Evolutionary conservation across 2,888 invertebrate species (phyloP), one percentile per base, ranked within the genome.

Genomic region (Pyrocoelia pectoralis): DNA sequence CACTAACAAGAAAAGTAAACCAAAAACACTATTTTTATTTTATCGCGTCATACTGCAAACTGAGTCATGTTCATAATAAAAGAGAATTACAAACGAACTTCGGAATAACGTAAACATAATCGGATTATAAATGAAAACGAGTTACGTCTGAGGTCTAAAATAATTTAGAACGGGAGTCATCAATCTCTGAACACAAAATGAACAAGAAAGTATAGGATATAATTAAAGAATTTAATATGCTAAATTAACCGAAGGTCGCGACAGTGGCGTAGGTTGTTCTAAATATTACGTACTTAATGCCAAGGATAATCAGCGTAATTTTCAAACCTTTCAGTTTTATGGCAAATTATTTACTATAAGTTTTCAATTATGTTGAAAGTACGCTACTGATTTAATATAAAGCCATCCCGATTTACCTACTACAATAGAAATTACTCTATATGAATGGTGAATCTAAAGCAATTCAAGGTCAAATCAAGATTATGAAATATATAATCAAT

Each of bases 171-270:
- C 33, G 10, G 3, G 33, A n/a, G 10, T 33, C 33, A 33, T 33
- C 33, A 33, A 33, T 33, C 33, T 33, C n/a, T 33, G 8, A 10
- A 33, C 33, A 46, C 17, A 46, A 46, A 46, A 46, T 46, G 46
- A 46, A 46, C 6, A 46, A 46, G 46, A 46, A 46, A 46, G 46
- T 46, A 46, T 46, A 46, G 46, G 6, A 17, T 46, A 46, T 46
- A 17, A 46, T 46, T 46, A 17, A 46, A 46, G 17, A 46, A 46
- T 46, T 46, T 46, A 46, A 17, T 17, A 46, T 46, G 17, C 17
- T 46, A 46, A 46, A 46, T 46, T 46, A 17, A 46, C 14, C n/a
- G 46, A 46, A 46, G 46, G 46, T 46, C 17, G 18, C 3, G 15
- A 17, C 46, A 46, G 46, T 46, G 46, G 46, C 46, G 46, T 17